phyloP scores from a whole-genome alignment of 2,797 vertebrate genomes.

The Notoglanidium macrostoma region DNA sequence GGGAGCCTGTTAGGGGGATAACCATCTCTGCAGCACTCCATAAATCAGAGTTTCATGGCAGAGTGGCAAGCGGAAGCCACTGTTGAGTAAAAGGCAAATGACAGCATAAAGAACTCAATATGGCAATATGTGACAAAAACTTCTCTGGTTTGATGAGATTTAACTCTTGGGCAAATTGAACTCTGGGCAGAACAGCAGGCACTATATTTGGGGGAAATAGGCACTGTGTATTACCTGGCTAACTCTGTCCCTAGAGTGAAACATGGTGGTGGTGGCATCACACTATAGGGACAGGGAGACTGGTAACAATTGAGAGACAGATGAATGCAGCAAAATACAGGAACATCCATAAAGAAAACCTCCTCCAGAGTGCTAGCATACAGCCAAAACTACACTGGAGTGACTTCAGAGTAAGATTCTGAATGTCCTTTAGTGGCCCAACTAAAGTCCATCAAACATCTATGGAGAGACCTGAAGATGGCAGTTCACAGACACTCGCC shows the following conservation, averaged over 20 bases:
- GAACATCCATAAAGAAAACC: neutral
- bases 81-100: neutral
- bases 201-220: neutral
- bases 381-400: too few relatives aligned
- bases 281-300: too few relatives aligned
- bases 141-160: neutral
- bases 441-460: too few relatives aligned
- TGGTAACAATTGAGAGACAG: neutral
- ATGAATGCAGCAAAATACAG: neutral
- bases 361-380: neutral
- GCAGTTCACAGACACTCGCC: too few relatives aligned
- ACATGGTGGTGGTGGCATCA: neutral
- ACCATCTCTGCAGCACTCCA: neutral
- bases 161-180: too few relatives aligned
- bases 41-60: neutral
- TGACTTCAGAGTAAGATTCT: too few relatives aligned
- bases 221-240: neutral
- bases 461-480: too few relatives aligned
- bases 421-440: too few relatives aligned
- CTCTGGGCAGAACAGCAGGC: neutral
- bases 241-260: neutral
- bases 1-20: neutral
- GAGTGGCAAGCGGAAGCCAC: neutral
- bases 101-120: neutral
- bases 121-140: too few relatives aligned